Evolutionary conservation across 1,140 invertebrate species (phyloP).

Genomic region (Idris sp.): DNA sequence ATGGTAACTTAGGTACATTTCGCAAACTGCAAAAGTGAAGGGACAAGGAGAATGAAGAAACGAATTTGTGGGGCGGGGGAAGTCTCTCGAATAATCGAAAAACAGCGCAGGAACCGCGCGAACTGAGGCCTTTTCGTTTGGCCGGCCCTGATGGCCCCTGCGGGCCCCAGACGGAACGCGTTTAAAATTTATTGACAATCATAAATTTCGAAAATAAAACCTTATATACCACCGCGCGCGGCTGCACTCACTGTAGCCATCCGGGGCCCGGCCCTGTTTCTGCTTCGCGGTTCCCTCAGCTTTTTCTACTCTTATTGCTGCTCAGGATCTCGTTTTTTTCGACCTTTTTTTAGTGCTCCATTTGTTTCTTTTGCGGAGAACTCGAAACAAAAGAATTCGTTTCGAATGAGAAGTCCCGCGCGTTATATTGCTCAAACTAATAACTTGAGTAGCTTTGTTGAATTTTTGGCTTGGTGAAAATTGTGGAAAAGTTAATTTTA

Average conservation of each 20-base stretch:
- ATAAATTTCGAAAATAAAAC: conserved; percentile 80
- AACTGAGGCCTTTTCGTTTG: conserved; percentile 71
- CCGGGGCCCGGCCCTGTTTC: conserved; percentile 51
- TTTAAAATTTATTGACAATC: conserved; percentile 81
- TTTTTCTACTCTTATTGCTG: conserved; percentile 63
- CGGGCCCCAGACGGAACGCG: conserved; percentile 79
- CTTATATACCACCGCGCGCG: conserved; percentile 76
- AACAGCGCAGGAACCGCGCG: conserved; percentile 56
- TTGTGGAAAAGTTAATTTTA: no score
- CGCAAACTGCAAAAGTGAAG: conserved; percentile 54
- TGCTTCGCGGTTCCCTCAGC: conserved; percentile 62
- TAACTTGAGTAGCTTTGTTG: no score
- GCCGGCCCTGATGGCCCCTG: conserved; percentile 76
- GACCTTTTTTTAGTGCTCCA: conserved; percentile 33
- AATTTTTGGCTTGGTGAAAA: no score
- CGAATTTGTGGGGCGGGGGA: conserved; percentile 42
- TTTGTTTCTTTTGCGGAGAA: conserved; percentile 73
- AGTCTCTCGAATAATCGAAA: conserved; percentile 51
- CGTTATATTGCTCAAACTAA: no score
- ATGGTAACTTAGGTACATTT: conserved; percentile 54
- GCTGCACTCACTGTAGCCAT: conserved; percentile 65
- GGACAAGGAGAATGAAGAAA: conserved; percentile 58
- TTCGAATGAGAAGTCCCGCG: no score
- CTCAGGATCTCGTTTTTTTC: conserved; percentile 18
- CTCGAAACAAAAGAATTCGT: conserved; percentile 76